A percentile compares a stretch with the other conserved stretches of the same genome.
Evolutionary conservation across 2,888 invertebrate species (phyloP).

Genomic region (Gisinianus flammeolus): DNA sequence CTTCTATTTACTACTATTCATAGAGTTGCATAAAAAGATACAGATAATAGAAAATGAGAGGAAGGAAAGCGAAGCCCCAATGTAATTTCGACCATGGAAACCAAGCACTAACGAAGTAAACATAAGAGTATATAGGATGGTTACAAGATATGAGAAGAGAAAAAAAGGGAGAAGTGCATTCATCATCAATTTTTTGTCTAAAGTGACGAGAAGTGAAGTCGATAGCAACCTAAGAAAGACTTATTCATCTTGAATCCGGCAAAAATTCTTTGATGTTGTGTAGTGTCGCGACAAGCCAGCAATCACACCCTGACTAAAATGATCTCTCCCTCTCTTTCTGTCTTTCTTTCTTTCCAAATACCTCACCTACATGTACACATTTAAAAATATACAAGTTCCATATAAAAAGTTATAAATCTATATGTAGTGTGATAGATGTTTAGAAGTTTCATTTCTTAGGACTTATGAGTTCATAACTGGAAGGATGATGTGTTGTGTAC

Average conservation of each 20-base stretch:
- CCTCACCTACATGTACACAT: neutral
- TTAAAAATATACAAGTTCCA: too few relatives aligned
- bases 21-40: neutral
- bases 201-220: slow-evolving; percentile 58
- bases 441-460: too few relatives aligned
- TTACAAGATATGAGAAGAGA: neutral
- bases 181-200: slow-evolving; percentile 58
- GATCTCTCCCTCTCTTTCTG: slow-evolving; percentile 38
- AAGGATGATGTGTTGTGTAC: too few relatives aligned
- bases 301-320: slow-evolving; percentile 46
- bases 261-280: slow-evolving; percentile 57
- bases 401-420: too few relatives aligned
- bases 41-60: slow-evolving; percentile 15
- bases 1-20: neutral
- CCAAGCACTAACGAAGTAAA: slow-evolving; percentile 16
- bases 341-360: slow-evolving; percentile 11
- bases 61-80: slow-evolving; percentile 9
- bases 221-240: slow-evolving; percentile 49
- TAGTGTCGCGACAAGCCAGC: slow-evolving; percentile 58
- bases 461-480: too few relatives aligned
- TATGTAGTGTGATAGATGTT: too few relatives aligned
- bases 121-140: neutral
- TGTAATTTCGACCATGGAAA: slow-evolving; percentile 33
- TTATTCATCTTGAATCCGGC: slow-evolving; percentile 57
- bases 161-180: slow-evolving; percentile 51